Evolutionary conservation across 1,140 invertebrate species (phyloP), one percentile per base, ranked within the genome.

Genomic region (Sycobia sp.): DNA sequence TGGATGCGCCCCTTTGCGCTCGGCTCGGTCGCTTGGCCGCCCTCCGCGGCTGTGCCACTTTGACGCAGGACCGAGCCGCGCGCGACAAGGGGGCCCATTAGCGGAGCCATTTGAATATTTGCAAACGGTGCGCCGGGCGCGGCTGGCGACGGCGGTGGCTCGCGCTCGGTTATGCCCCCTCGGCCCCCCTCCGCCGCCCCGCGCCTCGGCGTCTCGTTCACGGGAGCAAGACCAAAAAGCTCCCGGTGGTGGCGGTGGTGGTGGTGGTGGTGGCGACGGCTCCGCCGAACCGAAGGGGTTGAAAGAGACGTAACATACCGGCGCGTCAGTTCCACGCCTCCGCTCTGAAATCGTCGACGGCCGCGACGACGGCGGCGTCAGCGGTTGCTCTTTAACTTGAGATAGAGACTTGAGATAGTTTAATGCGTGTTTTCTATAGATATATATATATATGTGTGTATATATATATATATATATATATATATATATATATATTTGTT

Each of bases 21-120:
- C n/a, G n/a, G n/a, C n/a, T n/a, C n/a, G n/a, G n/a, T 66, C 51
- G 61, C 54, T 62, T 67, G 53, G 62, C 69, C 68, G 60, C 68
- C 61, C 69, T 59, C n/a, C 25, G 1, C 25, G 3, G 66, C 65
- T 69, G 62, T 71, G 72, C 62, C 73, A 78, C 75, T 81, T 79
- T 76, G 77, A 79, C 74, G 73, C 74, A 72, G 75, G 73, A 76
- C 69, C 74, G 64, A 66, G 63, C 60, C n/a, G 62, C 44, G 38
- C 11, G 18, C 25, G 60, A 51, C n/a, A 56, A 67, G 65, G 70
- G 65, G 70, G 70, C 69, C 79, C 79, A 80, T 80, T 81, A 79
- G 76, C 65, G 69, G 65, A 73, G 69, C 76, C 77, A 81, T 80
- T 80, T 79, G 77, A 80, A 79, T 80, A 79, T 79, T 80, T 80